These are phyloP conservation scores for Cygnus atratus DNA, from an alignment of 2,113 vertebrate genomes.

Conservation along the genomic window DNA sequence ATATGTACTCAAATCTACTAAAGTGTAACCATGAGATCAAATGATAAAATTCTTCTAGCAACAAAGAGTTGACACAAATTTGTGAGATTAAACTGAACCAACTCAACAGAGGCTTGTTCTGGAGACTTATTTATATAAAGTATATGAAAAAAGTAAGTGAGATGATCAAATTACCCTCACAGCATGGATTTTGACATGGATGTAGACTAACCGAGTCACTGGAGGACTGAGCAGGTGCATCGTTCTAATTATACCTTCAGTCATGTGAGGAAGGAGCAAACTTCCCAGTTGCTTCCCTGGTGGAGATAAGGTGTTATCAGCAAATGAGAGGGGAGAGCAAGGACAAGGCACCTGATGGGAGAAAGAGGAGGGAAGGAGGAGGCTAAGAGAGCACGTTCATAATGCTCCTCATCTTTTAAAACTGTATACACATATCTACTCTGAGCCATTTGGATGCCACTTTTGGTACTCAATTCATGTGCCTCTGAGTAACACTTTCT, in stretches of 20 bases:
- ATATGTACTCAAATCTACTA: constrained; percentile 1
- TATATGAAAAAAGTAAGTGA: constrained; percentile 27
- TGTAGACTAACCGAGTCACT: constrained; percentile 59
- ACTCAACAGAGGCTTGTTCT: not conserved
- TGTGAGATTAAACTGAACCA: constrained; percentile 38
- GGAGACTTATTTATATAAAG: constrained; percentile 24
- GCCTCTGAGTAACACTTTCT: constrained; percentile 1
- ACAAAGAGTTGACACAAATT: constrained; percentile 46
- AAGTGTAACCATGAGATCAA: constrained; percentile 37
- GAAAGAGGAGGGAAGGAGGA: constrained; percentile 18
- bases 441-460: not conserved
- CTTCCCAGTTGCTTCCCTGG: constrained; percentile 62
- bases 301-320: constrained; percentile 66
- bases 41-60: constrained; percentile 9
- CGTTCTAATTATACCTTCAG: constrained; percentile 68
- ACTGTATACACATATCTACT: not conserved
- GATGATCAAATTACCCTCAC: constrained; percentile 62
- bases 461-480: not conserved
- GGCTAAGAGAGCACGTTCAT: not conserved
- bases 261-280: constrained; percentile 57
- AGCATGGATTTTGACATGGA: constrained; percentile 67
- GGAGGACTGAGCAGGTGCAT: constrained; percentile 66
- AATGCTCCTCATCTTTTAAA: constrained; percentile 2
- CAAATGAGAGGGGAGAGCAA: constrained; percentile 64
- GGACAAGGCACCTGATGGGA: constrained; percentile 61